A percentile compares a stretch with the other conserved stretches of the same genome.
Conservation (phyloP, 2,888 invertebrate species). For the Furcula furcula region DNA sequence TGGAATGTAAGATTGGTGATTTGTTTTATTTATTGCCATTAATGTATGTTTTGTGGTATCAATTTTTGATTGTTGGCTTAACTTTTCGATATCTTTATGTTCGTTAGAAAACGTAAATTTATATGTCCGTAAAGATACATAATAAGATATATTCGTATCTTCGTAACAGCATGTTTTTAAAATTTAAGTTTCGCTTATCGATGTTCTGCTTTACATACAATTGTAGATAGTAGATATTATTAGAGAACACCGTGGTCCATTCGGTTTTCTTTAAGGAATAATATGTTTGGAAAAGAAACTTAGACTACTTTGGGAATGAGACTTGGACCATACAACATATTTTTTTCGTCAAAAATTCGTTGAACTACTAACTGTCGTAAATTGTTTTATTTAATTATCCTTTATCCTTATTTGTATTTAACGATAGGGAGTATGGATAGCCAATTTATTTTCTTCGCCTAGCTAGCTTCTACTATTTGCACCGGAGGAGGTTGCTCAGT, state of each 20-base stretch:
- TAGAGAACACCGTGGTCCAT: no score
- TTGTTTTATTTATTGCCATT: conserved; percentile 8
- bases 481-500: conserved; percentile 40
- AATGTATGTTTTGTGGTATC: conserved; percentile 1
- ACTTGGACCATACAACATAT: no score
- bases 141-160: conserved; percentile 1
- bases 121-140: conserved; percentile 1
- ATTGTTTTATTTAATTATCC: no score
- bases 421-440: no score
- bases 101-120: conserved; percentile 1
- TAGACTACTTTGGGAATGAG: no score
- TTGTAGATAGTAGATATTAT: no score
- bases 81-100: conserved; percentile 7
- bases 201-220: neutral
- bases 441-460: no score
- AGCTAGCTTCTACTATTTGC: conserved; percentile 24
- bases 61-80: conserved; percentile 4
- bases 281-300: no score
- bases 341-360: no score
- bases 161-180: neutral
- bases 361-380: no score
- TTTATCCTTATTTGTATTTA: no score
- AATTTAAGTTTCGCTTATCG: neutral
- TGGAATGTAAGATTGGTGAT: conserved; percentile 10
- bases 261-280: no score